Percentiles rank a stretch among this genome's conserved stretches.
Conservation (phyloP, 92 coral and sea anemone species). For the Anthopleura xanthogrammica region DNA sequence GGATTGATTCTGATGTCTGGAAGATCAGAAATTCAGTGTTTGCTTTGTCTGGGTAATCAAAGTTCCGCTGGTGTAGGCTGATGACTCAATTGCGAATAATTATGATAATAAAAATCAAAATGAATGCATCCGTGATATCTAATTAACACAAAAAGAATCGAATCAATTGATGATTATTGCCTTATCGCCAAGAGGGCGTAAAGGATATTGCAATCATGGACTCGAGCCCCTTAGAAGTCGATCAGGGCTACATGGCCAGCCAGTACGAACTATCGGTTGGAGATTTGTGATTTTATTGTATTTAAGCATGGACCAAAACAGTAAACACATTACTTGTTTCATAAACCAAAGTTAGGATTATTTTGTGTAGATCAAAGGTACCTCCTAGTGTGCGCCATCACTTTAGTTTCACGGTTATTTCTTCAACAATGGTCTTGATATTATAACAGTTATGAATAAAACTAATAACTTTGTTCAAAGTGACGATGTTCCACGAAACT, state of each 20-base stretch:
- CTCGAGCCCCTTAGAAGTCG: no score
- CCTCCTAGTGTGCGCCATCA: background rate
- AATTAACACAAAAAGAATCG: background rate
- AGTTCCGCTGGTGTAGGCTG: background rate
- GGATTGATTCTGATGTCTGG: background rate
- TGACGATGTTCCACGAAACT: no score
- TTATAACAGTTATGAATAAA: no score
- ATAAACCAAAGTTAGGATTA: no score
- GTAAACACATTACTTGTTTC: background rate
- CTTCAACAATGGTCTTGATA: background rate
- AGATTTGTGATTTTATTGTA: background rate
- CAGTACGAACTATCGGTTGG: background rate
- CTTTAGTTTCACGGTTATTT: no score
- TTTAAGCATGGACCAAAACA: background rate
- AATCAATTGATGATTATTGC: no score
- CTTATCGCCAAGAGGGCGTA: no score
- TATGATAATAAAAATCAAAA: background rate
- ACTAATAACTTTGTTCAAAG: no score
- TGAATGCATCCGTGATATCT: background rate
- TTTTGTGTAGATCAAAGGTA: background rate
- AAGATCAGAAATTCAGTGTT: background rate
- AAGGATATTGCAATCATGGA: no score
- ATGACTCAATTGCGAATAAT: background rate
- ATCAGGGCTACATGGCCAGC: no score
- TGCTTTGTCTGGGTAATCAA: background rate